A percentile compares a stretch with the other conserved stretches of the same genome.
These are phyloP conservation scores for Pedionomus torquatus DNA, from an alignment of 2,113 vertebrate species.

Conservation along the genomic window DNA sequence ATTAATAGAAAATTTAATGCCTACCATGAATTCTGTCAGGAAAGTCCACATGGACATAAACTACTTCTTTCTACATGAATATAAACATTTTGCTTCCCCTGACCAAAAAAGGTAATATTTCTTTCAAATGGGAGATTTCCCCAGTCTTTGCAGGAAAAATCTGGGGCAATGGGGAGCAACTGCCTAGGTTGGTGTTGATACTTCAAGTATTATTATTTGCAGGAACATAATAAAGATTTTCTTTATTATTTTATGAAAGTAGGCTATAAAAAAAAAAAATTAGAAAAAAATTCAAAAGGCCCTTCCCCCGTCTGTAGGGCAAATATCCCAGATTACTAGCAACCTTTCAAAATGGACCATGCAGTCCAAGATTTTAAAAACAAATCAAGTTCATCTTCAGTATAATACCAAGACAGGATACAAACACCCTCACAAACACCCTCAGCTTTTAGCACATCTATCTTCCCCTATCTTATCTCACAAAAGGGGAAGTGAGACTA, in stretches of 20 bases:
- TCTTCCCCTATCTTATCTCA: background rate
- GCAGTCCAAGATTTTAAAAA: background rate
- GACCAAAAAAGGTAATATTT: background rate
- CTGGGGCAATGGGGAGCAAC: background rate
- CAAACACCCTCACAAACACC: background rate
- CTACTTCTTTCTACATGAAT: background rate
- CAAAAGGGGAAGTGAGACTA: background rate
- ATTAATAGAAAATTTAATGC: background rate
- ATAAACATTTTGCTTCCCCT: background rate
- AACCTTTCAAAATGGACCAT: background rate
- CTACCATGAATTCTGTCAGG: background rate
- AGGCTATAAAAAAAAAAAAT: rapidly evolving
- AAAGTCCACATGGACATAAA: background rate
- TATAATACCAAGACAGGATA: background rate
- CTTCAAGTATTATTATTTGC: background rate
- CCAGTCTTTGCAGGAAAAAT: background rate
- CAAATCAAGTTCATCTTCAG: background rate
- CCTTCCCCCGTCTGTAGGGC: background rate
- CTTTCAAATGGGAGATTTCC: background rate
- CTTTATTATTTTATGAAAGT: background rate
- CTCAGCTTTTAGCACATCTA: background rate
- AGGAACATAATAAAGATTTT: background rate
- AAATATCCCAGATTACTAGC: background rate
- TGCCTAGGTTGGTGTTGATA: background rate
- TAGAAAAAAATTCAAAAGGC: background rate